Conservation (phyloP, 2,113 vertebrate species). For the Corythaeola cristata region DNA sequence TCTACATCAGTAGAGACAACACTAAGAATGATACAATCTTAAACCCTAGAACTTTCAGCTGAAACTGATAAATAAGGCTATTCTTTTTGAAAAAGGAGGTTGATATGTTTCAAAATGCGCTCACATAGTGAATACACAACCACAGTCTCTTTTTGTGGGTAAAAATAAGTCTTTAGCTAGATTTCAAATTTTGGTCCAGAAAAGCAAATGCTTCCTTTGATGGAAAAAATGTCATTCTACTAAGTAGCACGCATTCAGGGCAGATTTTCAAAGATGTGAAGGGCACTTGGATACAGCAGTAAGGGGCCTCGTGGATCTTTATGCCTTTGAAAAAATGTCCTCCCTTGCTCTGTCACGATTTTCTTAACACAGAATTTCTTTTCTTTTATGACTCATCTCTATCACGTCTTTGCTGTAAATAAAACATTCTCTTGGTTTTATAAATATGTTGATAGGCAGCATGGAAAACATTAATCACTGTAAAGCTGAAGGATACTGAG, state of each 20-base stretch:
- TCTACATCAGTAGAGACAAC: not conserved
- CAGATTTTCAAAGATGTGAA: not conserved
- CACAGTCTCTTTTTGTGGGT: not conserved
- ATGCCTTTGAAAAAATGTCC: constrained; percentile 6
- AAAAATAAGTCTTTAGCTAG: not conserved
- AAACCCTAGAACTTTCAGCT: not conserved
- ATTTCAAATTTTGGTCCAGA: not conserved
- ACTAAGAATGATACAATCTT: not conserved
- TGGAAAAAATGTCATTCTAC: not conserved
- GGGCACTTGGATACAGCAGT: not conserved
- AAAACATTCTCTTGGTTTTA: constrained; percentile 21
- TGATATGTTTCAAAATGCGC: not conserved
- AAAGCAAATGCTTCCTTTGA: not conserved
- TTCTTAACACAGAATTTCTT: not conserved
- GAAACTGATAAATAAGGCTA: not conserved
- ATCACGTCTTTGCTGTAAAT: constrained; percentile 7
- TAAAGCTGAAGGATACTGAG: not conserved
- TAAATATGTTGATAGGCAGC: constrained; percentile 20
- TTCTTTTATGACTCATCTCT: constrained; percentile 50
- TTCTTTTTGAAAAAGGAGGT: not conserved
- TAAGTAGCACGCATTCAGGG: not conserved
- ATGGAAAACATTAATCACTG: constrained; percentile 1
- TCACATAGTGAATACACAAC: not conserved
- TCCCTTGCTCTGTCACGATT: not conserved
- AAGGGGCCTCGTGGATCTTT: not conserved